Conservation (phyloP, 2,888 invertebrate species). For the Criorhina ranunculi region DNA sequence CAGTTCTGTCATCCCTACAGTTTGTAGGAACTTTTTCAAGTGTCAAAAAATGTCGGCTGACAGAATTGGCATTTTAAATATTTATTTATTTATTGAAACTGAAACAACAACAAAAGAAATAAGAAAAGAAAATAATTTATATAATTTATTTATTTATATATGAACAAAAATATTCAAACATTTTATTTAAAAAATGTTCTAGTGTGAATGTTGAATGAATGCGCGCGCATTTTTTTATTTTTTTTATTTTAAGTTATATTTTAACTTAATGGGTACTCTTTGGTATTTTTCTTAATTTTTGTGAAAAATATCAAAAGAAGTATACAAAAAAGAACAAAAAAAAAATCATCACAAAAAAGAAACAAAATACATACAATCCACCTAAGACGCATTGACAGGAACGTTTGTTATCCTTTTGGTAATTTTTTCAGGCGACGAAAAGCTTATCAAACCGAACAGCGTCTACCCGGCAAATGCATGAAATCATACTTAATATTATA, state of each 20-base stretch:
- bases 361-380: constrained; percentile 70
- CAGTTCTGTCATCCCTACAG: constrained; percentile 99
- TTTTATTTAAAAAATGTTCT: constrained; percentile 52
- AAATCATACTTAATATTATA: constrained; percentile 75
- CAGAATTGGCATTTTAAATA: constrained; percentile 57
- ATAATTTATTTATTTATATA: constrained; percentile 77
- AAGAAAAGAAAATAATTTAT: constrained; percentile 55
- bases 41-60: constrained; percentile 4
- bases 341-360: constrained; percentile 57
- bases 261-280: constrained; percentile 59
- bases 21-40: constrained; percentile 85
- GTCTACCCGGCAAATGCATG: constrained; percentile 64
- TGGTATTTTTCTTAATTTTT: constrained; percentile 60
- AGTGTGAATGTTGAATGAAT: constrained; percentile 66
- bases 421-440: constrained; percentile 65
- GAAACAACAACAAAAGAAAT: constrained; percentile 18
- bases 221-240: constrained; percentile 56
- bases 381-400: constrained; percentile 73
- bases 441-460: constrained; percentile 57
- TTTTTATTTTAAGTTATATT: not conserved
- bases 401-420: constrained; percentile 58
- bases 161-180: constrained; percentile 30
- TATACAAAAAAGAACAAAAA: constrained; percentile 15
- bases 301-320: constrained; percentile 69
- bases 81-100: constrained; percentile 73